Evolutionary conservation across 2,888 invertebrate species (phyloP).

Genomic region (Amiota minor): DNA sequence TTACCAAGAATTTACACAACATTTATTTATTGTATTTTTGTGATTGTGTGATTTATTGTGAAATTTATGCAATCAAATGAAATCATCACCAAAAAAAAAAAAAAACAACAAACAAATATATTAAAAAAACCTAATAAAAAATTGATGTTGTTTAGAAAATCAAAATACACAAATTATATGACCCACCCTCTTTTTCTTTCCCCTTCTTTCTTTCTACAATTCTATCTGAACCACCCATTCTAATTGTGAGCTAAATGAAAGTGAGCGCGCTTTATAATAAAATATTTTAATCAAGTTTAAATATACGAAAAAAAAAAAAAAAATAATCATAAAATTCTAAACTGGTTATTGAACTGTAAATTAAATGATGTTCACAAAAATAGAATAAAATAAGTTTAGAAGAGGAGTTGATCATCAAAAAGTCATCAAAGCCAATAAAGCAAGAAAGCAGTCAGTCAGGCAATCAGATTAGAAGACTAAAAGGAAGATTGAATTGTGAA

Average conservation of each 20-base stretch:
- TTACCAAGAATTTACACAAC: constrained; percentile 28
- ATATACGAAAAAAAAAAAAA: background rate
- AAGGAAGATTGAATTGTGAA: background rate
- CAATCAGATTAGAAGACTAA: background rate
- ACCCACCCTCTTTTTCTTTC: background rate
- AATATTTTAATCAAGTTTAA: constrained; percentile 34
- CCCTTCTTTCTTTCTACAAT: too few species aligned
- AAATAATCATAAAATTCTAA: constrained; percentile 52
- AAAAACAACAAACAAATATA: constrained; percentile 18
- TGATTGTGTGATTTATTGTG: constrained; percentile 49
- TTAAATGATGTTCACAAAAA: too few species aligned
- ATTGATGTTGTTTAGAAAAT: too few species aligned
- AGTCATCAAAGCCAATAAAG: background rate
- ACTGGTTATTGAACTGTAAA: constrained; percentile 61
- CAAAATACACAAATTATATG: constrained; percentile 23
- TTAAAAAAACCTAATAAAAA: too few species aligned
- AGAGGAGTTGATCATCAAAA: background rate
- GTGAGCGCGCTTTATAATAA: constrained; percentile 54
- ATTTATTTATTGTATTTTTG: background rate
- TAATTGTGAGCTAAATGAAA: constrained; percentile 47
- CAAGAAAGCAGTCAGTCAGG: background rate
- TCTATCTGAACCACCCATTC: background rate
- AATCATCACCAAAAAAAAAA: background rate
- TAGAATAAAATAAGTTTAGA: too few species aligned
- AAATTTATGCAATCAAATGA: constrained; percentile 48